Evolutionary conservation across 2,797 vertebrate genomes (phyloP), one percentile per base, ranked within the genome.

Genomic region (Melanotaenia maccullochi): DNA sequence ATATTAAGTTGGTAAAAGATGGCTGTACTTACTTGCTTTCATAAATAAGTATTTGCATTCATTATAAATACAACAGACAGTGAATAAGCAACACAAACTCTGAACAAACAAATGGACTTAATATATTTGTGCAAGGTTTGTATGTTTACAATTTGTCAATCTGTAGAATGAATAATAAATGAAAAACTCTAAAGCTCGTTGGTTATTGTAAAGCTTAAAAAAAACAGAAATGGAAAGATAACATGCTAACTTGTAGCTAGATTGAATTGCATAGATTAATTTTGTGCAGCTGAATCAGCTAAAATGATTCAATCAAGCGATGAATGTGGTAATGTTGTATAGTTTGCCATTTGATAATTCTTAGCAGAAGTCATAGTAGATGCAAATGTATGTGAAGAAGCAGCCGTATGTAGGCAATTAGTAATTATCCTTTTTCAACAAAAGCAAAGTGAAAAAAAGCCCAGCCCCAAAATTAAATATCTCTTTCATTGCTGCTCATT

Each of bases 211-310:
- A 49, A 22, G 20, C 47, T 49, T 40, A 3, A 3, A 42, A 40
- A 56, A 60, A 47, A 61, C 47, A 58, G 28, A 58, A 69, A 60
- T 32, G 33, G 32, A 22, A 47, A 47, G 76, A 59, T 5, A 9
- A 40, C 4, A 13, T 52, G 32, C 8, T 59, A 28, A 28, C 20
- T 18, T 57, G 54, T 13, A n/a, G 32, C 25, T 58, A 22, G 13
- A 14, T 42, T 13, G 25, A 33, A 42, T 57, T 35, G 30, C 1
- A 65, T 25, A 22, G 20, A 71, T 11, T 68, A 8, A 68, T 36
- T 60, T 51, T 51, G 44, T 67, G 42, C 36, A 35, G 12, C 25
- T 63, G 9, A 54, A 40, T 40, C 35, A 55, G 25, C 20, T 47
- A 5, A 47, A n/a, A 47, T 6, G 8, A n/a, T 47, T 47, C 6